Percentiles rank a stretch among this genome's conserved stretches.
phyloP scores from a whole-genome alignment of 2,113 vertebrate species.

The Chaetodon auriga region DNA sequence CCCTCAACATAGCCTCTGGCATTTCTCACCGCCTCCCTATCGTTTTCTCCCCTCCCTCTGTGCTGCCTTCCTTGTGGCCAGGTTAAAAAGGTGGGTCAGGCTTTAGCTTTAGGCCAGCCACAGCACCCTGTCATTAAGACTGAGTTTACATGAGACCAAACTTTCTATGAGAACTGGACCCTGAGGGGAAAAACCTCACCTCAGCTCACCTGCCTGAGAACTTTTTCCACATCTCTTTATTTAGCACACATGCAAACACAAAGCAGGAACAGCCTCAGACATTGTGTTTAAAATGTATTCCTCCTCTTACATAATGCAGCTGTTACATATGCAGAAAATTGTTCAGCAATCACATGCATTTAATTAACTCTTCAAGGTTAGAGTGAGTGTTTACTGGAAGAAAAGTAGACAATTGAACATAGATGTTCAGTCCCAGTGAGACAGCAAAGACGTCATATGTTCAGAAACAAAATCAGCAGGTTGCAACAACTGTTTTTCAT shows the following conservation, averaged over 20 bases:
- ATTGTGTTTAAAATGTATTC: too few relatives aligned
- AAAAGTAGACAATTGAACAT: background rate
- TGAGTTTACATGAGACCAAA: slow-evolving; percentile 16
- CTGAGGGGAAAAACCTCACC: slow-evolving; percentile 26
- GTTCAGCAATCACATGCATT: background rate
- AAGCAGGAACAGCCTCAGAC: background rate
- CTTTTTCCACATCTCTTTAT: background rate
- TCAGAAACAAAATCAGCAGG: too few relatives aligned
- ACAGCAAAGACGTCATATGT: too few relatives aligned
- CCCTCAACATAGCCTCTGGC: background rate
- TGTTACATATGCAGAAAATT: background rate
- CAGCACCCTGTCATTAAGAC: slow-evolving; percentile 68
- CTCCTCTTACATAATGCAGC: background rate
- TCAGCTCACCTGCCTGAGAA: background rate
- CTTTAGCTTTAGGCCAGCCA: slow-evolving; percentile 41
- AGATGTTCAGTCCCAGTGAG: background rate
- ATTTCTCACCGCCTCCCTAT: background rate
- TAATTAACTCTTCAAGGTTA: background rate
- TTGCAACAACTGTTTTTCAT: too few relatives aligned
- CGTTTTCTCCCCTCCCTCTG: background rate
- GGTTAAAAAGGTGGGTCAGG: slow-evolving; percentile 41
- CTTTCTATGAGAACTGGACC: slow-evolving; percentile 45
- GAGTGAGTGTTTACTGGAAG: background rate
- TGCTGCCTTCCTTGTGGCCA: slow-evolving; percentile 11
- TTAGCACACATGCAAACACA: background rate